Evolutionary conservation across 2,888 invertebrate species (phyloP).

Genomic region (Dolomedes plantarius): DNA sequence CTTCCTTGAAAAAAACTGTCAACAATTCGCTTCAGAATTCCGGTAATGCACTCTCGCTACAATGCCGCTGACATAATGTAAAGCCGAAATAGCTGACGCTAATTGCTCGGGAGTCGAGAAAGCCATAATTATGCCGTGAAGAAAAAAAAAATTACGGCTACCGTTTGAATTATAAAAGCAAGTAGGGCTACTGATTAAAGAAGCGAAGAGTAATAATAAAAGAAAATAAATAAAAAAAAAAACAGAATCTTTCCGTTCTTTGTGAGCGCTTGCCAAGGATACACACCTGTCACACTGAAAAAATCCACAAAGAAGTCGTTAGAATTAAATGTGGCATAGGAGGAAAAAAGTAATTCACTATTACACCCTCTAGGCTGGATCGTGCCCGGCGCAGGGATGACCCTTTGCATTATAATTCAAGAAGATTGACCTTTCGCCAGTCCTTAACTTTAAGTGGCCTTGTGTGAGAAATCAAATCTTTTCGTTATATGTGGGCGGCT

Average conservation of each 20-base stretch:
- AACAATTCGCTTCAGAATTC: background rate
- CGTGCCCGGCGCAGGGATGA: background rate
- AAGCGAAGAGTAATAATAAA: background rate
- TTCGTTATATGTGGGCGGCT: background rate
- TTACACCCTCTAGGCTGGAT: background rate
- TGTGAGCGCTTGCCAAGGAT: background rate
- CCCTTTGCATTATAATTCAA: constrained; percentile 6
- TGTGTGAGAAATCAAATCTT: background rate
- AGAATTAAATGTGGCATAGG: constrained; percentile 7
- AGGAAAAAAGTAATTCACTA: constrained; percentile 4
- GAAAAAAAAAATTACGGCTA: constrained; percentile 35
- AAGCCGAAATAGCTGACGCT: background rate
- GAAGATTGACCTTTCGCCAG: background rate
- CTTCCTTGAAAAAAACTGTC: background rate
- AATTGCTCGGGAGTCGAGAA: background rate
- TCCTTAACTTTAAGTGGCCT: constrained; percentile 1
- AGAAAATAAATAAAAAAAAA: background rate
- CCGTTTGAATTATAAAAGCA: constrained; percentile 32
- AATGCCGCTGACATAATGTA: background rate
- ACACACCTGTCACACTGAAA: background rate
- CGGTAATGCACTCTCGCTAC: background rate
- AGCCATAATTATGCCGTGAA: background rate
- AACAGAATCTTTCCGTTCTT: background rate
- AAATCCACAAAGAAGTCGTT: background rate
- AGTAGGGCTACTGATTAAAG: constrained; percentile 51